Evolutionary conservation across 2,888 invertebrate species (phyloP), one percentile per base, ranked within the genome.

Genomic region (Panopea generosa): DNA sequence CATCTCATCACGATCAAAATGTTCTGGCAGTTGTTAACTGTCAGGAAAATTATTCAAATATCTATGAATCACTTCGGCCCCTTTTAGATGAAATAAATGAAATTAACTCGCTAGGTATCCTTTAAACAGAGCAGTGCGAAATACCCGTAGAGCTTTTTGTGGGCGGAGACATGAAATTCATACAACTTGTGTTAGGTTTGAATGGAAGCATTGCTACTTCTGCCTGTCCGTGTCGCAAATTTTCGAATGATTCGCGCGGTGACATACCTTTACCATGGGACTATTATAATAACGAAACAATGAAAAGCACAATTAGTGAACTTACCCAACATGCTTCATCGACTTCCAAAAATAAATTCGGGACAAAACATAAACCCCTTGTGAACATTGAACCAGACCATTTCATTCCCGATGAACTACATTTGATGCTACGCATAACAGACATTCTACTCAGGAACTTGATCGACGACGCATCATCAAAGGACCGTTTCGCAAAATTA

Each of bases 221-320:
- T 26, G 47, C 47, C 24, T 60, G 59, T 47, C 27, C 59, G 18
- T 60, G 59, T 43, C 45, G 59, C n/a, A 45, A 60, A 60, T 43
- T 47, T 6, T 1, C 47, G 45, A 60, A 60, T 11, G 59, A 45
- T 24, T 4, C 6, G 2, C 22, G 59, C 18, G 59, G 59, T 2
- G 18, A 60, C 20, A 18, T 60, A 1, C 26, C 45, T n/a, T 60
- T 26, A 0, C 59, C 26, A 24, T 11, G n/a, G n/a, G n/a, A 60
- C 26, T 16, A 26, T 16, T 60, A 47, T 27, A 14, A 60, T 7
- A 47, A 6, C 4, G 7, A 14, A 2, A 27, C 16, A 7, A 18
- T 27, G 26, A 26, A 20, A 2, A 4, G 45, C 1, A 60, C 59
- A 6, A 20, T 47, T 4, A n/a, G 1, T 6, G 47, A 60, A 47